phyloP scores from a whole-genome alignment of 2,113 vertebrate species.

The Stigmatopora argus region DNA sequence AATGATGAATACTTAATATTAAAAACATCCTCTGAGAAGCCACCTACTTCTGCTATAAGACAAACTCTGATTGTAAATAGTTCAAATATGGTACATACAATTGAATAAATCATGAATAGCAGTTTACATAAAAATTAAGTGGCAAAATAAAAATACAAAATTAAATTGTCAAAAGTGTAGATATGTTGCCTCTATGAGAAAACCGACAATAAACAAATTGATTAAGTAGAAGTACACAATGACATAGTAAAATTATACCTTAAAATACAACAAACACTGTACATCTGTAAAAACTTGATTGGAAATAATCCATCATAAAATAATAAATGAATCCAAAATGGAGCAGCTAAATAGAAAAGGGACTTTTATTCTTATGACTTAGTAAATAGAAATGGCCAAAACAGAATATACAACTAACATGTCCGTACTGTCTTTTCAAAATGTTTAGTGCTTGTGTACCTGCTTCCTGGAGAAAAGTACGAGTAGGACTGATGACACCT shows the following conservation, averaged over 20 bases:
- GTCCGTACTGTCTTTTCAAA: background rate
- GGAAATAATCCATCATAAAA: background rate
- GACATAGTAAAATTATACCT: background rate
- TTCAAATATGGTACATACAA: background rate
- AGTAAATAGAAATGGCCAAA: background rate
- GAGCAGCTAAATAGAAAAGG: slow-evolving; percentile 27
- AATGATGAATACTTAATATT: background rate
- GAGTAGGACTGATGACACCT: background rate
- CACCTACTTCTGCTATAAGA: background rate
- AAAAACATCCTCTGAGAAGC: background rate
- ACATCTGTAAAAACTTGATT: background rate
- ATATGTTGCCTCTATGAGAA: background rate
- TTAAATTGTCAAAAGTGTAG: too few relatives aligned
- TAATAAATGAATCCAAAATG: background rate
- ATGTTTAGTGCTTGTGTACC: background rate
- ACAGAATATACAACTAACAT: background rate
- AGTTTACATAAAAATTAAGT: background rate
- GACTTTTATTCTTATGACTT: background rate
- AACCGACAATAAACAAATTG: background rate
- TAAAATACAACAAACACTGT: background rate
- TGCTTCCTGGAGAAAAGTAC: background rate
- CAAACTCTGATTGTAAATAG: background rate
- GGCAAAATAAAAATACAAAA: too few relatives aligned
- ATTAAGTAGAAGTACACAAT: background rate
- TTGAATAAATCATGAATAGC: background rate